Evolutionary conservation across 2,797 vertebrate species (phyloP), one percentile per base, ranked within the genome.

Genomic region (Gallinago stenura): DNA sequence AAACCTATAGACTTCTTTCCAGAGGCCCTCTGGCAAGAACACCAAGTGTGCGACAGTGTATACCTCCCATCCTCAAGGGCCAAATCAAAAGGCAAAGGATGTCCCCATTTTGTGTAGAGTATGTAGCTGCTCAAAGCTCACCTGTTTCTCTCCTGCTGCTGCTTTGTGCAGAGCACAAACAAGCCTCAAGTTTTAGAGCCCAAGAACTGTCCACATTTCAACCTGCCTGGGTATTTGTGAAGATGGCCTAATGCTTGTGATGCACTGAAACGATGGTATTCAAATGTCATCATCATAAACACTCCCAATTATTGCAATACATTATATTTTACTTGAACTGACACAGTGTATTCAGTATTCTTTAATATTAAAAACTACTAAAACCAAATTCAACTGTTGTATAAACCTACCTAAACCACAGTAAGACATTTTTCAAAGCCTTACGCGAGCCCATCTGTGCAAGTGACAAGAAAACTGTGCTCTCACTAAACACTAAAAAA

Each of bases 41-140:
- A 6, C 33, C 28, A 39, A 30, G 17, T 0, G 0, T 37, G 66
- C 48, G 41, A 60, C 10, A 25, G 12, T 39, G 14, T 8, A 8
- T 7, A 54, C 16, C 30, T 71, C 41, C 46, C 43, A 71, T 46
- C 69, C 33, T 30, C 37, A 28, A 31, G 53, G 33, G 18, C 10
- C n/a, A 85, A 28, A 66, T 37, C 15, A 83, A 83, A 87, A 64
- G 31, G 43, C 46, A 80, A 35, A 0, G 2, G 61, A 37, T 28
- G 16, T 4, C 68, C 28, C 46, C 9, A 16, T 48, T 66, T 39
- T 54, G 19, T 5, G 3, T 6, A n/a, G 26, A 57, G 37, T 53
- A 66, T 15, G n/a, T 79, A 87, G 62, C 73, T 70, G 25, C 70
- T 87, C 61, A 31, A 21, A 85, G 61, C 70, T 91, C 72, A 46